Evolutionary conservation across 2,113 vertebrate species (phyloP).

Genomic region (Cromileptes altivelis): DNA sequence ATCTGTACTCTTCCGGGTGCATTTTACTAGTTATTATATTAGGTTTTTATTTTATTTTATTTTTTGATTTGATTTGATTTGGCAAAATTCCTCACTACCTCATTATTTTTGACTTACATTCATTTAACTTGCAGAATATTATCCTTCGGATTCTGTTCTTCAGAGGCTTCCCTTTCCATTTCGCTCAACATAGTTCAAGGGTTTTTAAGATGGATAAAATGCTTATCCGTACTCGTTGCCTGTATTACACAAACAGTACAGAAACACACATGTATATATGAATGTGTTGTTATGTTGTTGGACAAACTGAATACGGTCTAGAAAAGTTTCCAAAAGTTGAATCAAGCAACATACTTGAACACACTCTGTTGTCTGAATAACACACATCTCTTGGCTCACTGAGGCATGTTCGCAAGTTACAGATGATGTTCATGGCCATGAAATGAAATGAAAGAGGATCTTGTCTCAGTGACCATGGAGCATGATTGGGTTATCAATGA

Average conservation of each 20-base stretch:
- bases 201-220: background rate
- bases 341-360: too few species aligned
- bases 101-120: too few species aligned
- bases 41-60: background rate
- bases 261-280: too few species aligned
- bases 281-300: background rate
- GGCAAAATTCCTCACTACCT: background rate
- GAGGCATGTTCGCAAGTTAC: background rate
- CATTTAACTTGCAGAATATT: too few species aligned
- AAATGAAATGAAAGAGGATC: too few species aligned
- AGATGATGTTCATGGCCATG: too few species aligned
- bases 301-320: background rate
- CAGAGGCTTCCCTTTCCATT: background rate
- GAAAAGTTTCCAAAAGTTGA: background rate
- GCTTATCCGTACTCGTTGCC: background rate
- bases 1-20: too few species aligned
- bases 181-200: background rate
- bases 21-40: too few species aligned
- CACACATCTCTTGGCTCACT: background rate
- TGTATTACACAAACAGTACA: too few species aligned
- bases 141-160: background rate
- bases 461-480: too few species aligned
- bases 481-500: too few species aligned
- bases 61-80: background rate
- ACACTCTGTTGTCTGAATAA: background rate